These are phyloP conservation scores for Etheostoma perlongum DNA, from an alignment of 2,797 vertebrate genomes.

Conservation along the genomic window DNA sequence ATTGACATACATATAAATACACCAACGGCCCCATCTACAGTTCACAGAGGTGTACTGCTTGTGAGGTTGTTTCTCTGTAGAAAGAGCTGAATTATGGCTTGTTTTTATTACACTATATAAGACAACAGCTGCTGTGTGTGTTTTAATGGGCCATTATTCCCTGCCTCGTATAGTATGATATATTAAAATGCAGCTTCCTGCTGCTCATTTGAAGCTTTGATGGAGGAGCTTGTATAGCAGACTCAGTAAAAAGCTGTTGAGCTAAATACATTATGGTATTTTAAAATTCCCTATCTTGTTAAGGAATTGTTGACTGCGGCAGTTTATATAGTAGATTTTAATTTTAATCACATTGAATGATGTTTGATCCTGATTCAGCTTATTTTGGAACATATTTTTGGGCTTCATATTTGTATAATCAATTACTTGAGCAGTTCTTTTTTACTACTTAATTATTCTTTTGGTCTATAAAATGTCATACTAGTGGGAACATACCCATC, in stretches of 20 bases:
- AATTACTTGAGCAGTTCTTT: not conserved
- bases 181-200: not conserved
- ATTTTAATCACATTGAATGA: not conserved
- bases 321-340: not conserved
- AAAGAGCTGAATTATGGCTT: not conserved
- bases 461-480: too few relatives aligned
- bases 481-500: too few relatives aligned
- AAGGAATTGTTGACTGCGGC: constrained; percentile 3
- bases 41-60: not conserved
- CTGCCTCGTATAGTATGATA: not conserved
- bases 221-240: not conserved
- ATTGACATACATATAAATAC: too few relatives aligned
- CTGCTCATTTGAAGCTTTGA: not conserved
- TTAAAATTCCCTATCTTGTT: not conserved
- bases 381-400: not conserved
- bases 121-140: constrained; percentile 13
- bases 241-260: not conserved
- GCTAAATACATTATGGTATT: not conserved
- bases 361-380: constrained; percentile 1
- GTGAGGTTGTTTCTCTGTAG: not conserved
- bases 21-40: constrained; percentile 65
- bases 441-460: not conserved
- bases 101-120: constrained; percentile 3
- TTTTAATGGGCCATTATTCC: constrained; percentile 1
- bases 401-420: not conserved